Evolutionary conservation across 2,113 vertebrate genomes (phyloP).

Genomic region (Chloropsis cyanopogon): DNA sequence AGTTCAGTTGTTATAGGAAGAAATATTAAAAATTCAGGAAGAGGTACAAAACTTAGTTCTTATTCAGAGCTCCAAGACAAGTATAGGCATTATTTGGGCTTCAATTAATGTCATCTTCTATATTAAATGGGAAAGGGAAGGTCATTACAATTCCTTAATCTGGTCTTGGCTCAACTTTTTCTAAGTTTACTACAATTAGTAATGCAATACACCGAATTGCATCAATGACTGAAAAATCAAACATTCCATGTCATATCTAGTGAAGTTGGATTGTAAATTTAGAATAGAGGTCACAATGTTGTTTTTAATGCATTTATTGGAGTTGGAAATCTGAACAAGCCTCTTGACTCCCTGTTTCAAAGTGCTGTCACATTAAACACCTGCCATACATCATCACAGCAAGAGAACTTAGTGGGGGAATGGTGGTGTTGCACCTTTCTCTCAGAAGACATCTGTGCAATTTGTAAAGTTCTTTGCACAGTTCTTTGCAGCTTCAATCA

Average conservation of each 20-base stretch:
- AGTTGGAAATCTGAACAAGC: neutral
- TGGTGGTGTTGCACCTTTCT: neutral
- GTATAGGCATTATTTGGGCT: neutral
- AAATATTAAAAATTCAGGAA: neutral
- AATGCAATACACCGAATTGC: neutral
- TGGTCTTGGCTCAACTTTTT: neutral
- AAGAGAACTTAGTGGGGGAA: neutral
- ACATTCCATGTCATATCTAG: neutral
- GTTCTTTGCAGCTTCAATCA: neutral
- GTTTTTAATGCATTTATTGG: neutral
- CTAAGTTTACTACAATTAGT: neutral
- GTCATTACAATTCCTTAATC: neutral
- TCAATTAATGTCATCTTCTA: neutral
- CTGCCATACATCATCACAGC: neutral
- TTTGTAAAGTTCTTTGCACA: neutral
- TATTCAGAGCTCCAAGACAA: neutral
- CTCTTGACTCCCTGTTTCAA: neutral
- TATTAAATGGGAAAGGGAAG: neutral
- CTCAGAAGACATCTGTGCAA: neutral
- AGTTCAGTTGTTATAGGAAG: neutral
- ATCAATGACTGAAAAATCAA: neutral
- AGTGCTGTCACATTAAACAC: neutral
- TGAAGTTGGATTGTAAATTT: neutral
- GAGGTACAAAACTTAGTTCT: neutral
- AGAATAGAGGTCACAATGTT: neutral